Conservation (phyloP, 2,113 vertebrate species). For the Pithys albifrons region DNA sequence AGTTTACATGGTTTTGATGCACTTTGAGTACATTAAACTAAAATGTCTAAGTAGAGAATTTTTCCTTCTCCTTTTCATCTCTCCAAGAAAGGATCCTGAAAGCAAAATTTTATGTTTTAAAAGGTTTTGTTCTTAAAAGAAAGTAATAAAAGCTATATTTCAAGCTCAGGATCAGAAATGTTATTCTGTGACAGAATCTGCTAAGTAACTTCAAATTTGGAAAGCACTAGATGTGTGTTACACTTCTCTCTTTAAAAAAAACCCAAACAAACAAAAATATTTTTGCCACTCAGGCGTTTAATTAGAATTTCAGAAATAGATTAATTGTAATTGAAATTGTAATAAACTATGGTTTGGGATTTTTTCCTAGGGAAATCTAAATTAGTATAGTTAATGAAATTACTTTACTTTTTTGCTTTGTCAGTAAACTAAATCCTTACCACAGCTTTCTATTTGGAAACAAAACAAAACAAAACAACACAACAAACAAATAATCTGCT, state of each 20-base stretch:
- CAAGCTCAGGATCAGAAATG: neutral
- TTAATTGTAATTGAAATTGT: conserved; percentile 76
- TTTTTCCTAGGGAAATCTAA: conserved; percentile 63
- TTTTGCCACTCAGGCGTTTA: conserved; percentile 69
- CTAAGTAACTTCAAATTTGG: neutral
- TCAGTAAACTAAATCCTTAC: conserved; percentile 70
- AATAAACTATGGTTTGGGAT: conserved; percentile 65
- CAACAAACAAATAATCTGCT: conserved; percentile 54
- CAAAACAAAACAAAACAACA: neutral
- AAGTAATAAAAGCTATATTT: neutral
- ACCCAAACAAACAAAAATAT: neutral
- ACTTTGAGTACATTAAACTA: neutral
- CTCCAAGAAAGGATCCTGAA: neutral
- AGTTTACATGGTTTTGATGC: neutral
- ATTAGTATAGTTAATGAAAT: conserved; percentile 76
- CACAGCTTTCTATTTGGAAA: conserved; percentile 38
- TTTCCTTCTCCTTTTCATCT: neutral
- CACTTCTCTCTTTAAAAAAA: neutral
- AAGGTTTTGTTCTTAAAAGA: neutral
- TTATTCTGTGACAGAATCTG: neutral
- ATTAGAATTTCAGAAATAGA: conserved; percentile 75
- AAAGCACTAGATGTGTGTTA: neutral
- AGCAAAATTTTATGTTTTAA: neutral
- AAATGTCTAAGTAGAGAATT: neutral
- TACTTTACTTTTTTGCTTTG: conserved; percentile 74